Evolutionary conservation across 2,797 vertebrate species (phyloP), one percentile per base, ranked within the genome.

Genomic region (Pteronotus mesoamericanus): DNA sequence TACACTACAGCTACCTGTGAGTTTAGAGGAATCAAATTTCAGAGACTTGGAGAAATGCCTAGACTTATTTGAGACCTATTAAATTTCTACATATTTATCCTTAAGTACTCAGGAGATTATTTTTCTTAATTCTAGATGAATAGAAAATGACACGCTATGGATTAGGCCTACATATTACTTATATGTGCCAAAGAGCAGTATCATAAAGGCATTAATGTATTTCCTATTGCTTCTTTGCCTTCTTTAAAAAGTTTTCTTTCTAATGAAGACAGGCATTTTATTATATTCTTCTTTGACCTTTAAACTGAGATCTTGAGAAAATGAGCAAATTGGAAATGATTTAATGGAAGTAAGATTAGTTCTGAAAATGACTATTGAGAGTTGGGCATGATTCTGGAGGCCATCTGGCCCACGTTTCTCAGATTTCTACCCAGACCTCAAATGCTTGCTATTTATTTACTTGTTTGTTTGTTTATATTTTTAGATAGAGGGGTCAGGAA

Each of bases 71-170:
- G 32, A 92, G 84, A 84, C 29, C 34, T 75, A 83, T 71, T 94
- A 88, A 72, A 68, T 92, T 94, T 96, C 59, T 55, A 96, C 71
- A 93, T 95, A 91, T 75, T 94, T 95, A 95, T 93, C 14, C 19
- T 59, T 71, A 90, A 39, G 51, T 59, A 84, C 69, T 92, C 72
- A 78, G 90, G 96, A 86, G 39, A 69, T 92, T 94, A 91, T 95
- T 92, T 94, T 97, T 89, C 82, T 93, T 94, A 95, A 93, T 90
- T 95, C 90, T 91, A 94, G 89, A 91, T 91, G 68, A 83, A 86
- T 86, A 94, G 92, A 79, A 94, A 97, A 86, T 57, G 53, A 61
- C 64, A 79, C 46, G 9, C 72, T 86, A 91, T 64, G 74, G 66
- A 91, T 89, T 85, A 93, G 86, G 69, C 69, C 32, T 91, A 37